Evolutionary conservation across 2,888 invertebrate species (phyloP).

Genomic region (Aricia artaxerxes): DNA sequence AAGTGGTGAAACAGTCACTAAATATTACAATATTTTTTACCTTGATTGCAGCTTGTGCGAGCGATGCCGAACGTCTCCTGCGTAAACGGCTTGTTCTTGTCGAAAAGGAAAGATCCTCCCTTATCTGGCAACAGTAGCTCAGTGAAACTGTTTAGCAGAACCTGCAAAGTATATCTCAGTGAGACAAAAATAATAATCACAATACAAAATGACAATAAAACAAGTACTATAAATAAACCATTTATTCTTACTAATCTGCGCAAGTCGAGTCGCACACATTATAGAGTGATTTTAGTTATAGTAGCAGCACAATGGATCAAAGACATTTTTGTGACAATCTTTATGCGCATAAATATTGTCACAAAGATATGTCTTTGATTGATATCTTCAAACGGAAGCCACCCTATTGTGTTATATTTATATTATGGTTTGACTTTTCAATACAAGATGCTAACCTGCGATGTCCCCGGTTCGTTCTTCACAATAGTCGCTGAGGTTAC

Average conservation of each 20-base stretch:
- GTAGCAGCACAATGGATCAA: no score
- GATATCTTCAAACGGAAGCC: no score
- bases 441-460: conserved; percentile 35
- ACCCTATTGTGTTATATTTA: neutral
- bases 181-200: neutral
- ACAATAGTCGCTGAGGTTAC: conserved; percentile 41
- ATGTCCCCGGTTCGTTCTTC: conserved; percentile 36
- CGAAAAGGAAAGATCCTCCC: conserved; percentile 53
- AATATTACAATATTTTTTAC: conserved; percentile 42
- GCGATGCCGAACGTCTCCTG: conserved; percentile 53
- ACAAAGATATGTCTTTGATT: no score
- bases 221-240: neutral
- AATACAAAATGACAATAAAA: neutral
- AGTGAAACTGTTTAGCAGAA: conserved; percentile 57
- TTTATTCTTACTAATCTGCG: no score
- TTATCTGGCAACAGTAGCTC: conserved; percentile 58
- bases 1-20: no score
- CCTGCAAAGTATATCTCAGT: conserved; percentile 49
- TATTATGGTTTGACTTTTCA: neutral
- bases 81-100: conserved; percentile 50
- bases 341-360: no score
- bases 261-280: no score
- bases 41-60: conserved; percentile 48
- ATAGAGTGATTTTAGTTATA: no score
- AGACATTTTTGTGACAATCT: no score